Evolutionary conservation across 2,113 vertebrate genomes (phyloP), one percentile per base, ranked within the genome.

Genomic region (Dipodomys spectabilis): DNA sequence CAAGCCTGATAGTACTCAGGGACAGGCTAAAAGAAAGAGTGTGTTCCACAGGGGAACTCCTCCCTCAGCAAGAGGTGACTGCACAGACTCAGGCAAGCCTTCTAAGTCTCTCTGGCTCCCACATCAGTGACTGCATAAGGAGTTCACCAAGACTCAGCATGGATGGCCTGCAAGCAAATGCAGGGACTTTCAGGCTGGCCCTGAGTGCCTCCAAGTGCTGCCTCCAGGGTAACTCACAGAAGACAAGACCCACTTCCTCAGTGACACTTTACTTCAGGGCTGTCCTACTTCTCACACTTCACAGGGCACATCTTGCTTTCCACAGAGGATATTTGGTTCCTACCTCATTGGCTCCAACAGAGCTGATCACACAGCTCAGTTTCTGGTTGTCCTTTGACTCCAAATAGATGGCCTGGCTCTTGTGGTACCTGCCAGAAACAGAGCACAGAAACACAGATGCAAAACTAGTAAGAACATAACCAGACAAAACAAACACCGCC

Each of bases 311-410:
- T 16, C 80, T 23, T 57, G 77, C 69, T 79, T 49, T 25, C 79
- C 11, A 25, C 28, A 22, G 9, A 86, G 6, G 83, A 67, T 68
- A 22, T 57, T 9, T 1, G 5, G 32, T 20, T 45, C 68, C 32
- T 98, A 99, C 99, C 99, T 99, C 99, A 1, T 99, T 99, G 97
- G 99, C 99, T 1, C 99, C 99, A 30, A 99, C 99, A 18, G 99
- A 99, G 93, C 99, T 99, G 98, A 99, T 99, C 95, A 99, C 99
- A 78, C 99, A 99, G 98, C 99, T 99, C 96, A 99, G 99, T 97
- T 99, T 99, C 32, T 99, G 99, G 98, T 99, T 99, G 96, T 99
- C 99, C 96, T 99, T 99, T 6, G 99, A 99, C 96, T 99, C 99
- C 97, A 99, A 95, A 93, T 99, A 99, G 98, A 99, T 99, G 93